Evolutionary conservation across 2,113 vertebrate species (phyloP).

Genomic region (Suricata suricatta): DNA sequence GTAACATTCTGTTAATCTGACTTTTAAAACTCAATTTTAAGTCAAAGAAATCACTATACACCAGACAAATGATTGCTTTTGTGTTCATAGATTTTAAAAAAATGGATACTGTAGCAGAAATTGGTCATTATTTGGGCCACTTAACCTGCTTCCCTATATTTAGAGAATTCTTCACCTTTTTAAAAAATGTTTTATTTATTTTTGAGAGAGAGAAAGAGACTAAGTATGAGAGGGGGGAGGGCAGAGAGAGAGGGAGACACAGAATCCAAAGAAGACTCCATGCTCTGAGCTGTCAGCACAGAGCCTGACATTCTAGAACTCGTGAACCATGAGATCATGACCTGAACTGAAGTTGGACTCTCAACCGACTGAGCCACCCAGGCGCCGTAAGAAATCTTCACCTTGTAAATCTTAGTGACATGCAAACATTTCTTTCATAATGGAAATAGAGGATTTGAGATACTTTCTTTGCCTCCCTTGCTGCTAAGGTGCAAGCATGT

Average conservation of each 20-base stretch:
- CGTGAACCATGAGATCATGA: too few species aligned
- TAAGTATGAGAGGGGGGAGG: too few species aligned
- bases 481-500: background rate
- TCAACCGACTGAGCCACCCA: too few species aligned
- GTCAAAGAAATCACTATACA: background rate
- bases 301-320: too few species aligned
- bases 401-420: background rate
- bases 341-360: too few species aligned
- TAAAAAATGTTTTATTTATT: too few species aligned
- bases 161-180: slow-evolving; percentile 1
- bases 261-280: too few species aligned
- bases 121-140: background rate
- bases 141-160: background rate
- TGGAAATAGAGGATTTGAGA: background rate
- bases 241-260: too few species aligned
- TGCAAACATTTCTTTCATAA: background rate
- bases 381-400: background rate
- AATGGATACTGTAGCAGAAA: background rate
- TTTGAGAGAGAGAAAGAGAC: too few species aligned
- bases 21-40: slow-evolving; percentile 24
- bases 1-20: slow-evolving; percentile 20
- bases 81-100: background rate
- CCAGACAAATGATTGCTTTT: background rate
- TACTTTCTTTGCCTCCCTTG: background rate
- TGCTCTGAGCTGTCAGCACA: too few species aligned